Evolutionary conservation across 2,888 invertebrate genomes (phyloP), one percentile per base, ranked within the genome.

Genomic region (Junonia oenone): DNA sequence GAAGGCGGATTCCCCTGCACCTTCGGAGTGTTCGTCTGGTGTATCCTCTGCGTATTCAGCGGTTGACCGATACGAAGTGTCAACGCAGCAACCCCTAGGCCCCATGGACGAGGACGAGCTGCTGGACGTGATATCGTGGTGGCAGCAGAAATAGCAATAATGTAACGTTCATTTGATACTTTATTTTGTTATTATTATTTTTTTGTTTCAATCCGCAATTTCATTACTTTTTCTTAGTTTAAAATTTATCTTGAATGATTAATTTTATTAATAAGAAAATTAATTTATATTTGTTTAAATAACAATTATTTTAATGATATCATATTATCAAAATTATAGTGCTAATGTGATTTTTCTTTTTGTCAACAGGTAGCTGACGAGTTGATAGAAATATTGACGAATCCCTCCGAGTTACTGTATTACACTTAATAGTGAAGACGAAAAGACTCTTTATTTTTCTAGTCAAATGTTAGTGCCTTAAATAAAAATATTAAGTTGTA

Each of bases 71-170:
- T 85, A 89, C 64, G 87, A 89, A 63, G 78, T 76, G 61, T 75
- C 83, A 4, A 72, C 83, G 48, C 90, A 91, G 59, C 91, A 91
- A 45, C 88, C 91, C 63, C 88, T 92, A 58, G 95, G 95, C 58
- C 93, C 95, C 5, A 95, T 95, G 91, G 96, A 96, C 73, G 97
- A 96, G 76, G 97, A 97, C 67, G 97, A 97, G 72, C 92, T 97
- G 6, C 91, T 97, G 31, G 97, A 97, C 71, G 95, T 94, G 64
- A 95, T 96, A 68, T 94, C 94, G 48, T 95, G 94, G 92, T 96
- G 95, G 96, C 95, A 96, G 74, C 94, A 95, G 75, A 92, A 92
- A 89, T 91, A 90, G 74, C 68, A 66, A 67, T 68, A 66, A 68
- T 64, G 86, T 86, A 76, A 83, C 85, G 81, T 55, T 54, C n/a